phyloP scores from a whole-genome alignment of 1,140 invertebrate genomes.

The Lordiphosa clarofinis region DNA sequence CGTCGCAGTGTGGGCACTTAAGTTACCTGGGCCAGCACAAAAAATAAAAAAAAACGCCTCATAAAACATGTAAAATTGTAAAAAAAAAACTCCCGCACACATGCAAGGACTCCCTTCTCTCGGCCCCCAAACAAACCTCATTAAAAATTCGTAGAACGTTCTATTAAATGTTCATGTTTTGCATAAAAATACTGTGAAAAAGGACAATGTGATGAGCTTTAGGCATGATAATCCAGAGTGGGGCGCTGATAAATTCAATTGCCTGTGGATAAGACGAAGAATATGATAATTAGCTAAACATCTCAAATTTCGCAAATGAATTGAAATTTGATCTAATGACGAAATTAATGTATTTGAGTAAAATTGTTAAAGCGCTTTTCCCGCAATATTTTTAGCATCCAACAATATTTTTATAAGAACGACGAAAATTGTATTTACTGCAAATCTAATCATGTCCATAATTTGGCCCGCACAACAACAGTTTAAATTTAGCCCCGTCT shows the following conservation, averaged over 20 bases:
- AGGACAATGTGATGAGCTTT: slow-evolving; percentile 38
- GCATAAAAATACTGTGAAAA: slow-evolving; percentile 64
- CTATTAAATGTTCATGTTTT: slow-evolving; percentile 75
- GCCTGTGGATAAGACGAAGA: slow-evolving; percentile 14
- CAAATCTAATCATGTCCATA: slow-evolving; percentile 34
- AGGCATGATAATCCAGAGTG: slow-evolving; percentile 8
- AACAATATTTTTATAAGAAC: slow-evolving; percentile 3
- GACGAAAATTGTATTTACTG: neutral
- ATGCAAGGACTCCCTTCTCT: slow-evolving; percentile 14
- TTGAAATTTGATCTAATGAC: neutral
- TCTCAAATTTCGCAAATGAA: neutral
- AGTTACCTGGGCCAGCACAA: slow-evolving; percentile 42
- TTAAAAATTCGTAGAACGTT: slow-evolving; percentile 73
- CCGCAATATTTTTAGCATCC: neutral
- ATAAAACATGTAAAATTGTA: slow-evolving; percentile 74
- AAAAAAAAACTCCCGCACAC: slow-evolving; percentile 36
- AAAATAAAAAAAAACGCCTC: slow-evolving; percentile 24
- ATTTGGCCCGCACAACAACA: slow-evolving; percentile 52
- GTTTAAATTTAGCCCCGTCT: slow-evolving; percentile 36
- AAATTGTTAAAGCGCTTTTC: neutral
- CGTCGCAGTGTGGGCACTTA: slow-evolving; percentile 18
- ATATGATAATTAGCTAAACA: slow-evolving; percentile 27
- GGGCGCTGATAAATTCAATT: slow-evolving; percentile 30
- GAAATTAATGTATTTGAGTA: neutral
- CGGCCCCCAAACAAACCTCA: slow-evolving; percentile 36